These are phyloP conservation scores for Lagorchestes hirsutus DNA, from an alignment of 2,797 vertebrate species.

Conservation along the genomic window DNA sequence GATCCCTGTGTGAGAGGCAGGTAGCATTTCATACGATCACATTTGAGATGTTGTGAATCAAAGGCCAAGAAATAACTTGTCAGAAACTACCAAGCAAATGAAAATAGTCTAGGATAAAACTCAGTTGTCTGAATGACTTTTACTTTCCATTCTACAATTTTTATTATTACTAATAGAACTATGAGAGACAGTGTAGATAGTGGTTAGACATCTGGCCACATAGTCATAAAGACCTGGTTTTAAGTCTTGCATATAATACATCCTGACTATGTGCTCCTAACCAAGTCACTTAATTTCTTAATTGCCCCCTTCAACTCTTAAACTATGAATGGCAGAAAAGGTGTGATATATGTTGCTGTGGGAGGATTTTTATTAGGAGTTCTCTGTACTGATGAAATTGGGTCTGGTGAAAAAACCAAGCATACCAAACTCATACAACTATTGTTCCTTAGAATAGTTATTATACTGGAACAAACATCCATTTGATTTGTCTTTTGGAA, in stretches of 20 bases:
- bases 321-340: neutral
- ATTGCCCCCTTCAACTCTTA: neutral
- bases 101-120: neutral
- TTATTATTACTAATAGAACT: neutral
- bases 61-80: neutral
- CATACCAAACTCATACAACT: too few relatives aligned
- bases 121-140: neutral
- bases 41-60: neutral
- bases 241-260: neutral
- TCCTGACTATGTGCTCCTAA: neutral
- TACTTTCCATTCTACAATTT: neutral
- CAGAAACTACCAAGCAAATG: neutral
- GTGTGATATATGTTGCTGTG: neutral
- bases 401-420: neutral
- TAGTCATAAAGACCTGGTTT: neutral
- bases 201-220: neutral
- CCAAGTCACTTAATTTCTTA: neutral
- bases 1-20: neutral
- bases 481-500: neutral
- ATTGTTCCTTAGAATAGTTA: neutral
- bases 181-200: neutral
- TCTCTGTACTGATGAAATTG: neutral
- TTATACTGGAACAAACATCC: neutral
- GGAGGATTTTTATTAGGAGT: neutral
- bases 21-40: neutral